Evolutionary conservation across 2,797 vertebrate genomes (phyloP).

Genomic region (Etheostoma nigrum): DNA sequence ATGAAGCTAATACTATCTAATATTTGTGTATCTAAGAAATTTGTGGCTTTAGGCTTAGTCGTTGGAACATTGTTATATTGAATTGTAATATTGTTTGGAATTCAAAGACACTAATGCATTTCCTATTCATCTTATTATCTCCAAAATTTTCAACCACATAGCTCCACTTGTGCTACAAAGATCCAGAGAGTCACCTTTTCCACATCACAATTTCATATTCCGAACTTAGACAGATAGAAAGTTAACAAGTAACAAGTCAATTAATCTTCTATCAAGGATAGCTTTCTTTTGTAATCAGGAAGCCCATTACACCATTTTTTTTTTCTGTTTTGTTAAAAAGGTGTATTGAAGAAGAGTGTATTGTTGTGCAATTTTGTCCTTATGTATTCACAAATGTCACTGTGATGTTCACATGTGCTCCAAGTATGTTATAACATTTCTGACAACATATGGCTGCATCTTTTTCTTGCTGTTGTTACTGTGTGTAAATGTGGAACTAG

Average conservation of each 20-base stretch:
- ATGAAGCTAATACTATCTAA: neutral
- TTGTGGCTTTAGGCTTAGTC: neutral
- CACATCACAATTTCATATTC: neutral
- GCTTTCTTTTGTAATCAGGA: neutral
- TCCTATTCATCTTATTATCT: neutral
- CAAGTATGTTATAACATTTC: neutral
- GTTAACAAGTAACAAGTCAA: neutral
- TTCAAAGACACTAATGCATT: neutral
- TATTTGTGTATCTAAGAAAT: neutral
- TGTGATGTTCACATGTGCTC: neutral
- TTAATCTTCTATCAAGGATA: neutral
- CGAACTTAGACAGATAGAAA: neutral
- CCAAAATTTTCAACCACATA: neutral
- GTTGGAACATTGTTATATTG: neutral
- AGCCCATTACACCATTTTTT: neutral
- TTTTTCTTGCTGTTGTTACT: neutral
- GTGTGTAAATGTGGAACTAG: neutral
- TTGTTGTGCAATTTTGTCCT: neutral
- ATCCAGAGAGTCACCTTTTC: neutral
- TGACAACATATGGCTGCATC: neutral
- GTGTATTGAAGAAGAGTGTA: neutral
- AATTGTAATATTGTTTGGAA: neutral
- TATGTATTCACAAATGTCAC: constrained; percentile 1
- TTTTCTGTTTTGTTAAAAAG: neutral
- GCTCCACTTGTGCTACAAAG: neutral